Percentiles rank a stretch among this genome's conserved stretches.
Conservation (phyloP, 53 echinoderm and acorn worm species). For the Henricia sp. region DNA sequence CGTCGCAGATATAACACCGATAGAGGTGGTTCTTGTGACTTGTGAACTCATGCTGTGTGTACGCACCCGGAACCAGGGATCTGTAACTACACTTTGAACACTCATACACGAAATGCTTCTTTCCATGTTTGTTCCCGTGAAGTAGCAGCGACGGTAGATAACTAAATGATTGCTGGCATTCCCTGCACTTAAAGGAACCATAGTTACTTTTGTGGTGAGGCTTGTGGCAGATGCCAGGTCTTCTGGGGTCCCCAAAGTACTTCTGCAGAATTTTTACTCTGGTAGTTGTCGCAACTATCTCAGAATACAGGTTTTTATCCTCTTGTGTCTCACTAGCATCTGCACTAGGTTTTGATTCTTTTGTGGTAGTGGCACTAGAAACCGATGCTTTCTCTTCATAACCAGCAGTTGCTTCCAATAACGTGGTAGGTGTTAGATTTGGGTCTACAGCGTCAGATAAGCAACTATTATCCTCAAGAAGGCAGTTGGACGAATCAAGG, state of each 20-base stretch:
- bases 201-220: constrained; percentile 38
- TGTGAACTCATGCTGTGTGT: constrained; percentile 34
- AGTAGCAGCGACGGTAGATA: constrained; percentile 44
- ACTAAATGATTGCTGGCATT: constrained; percentile 24
- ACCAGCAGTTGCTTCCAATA: no score
- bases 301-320: constrained; percentile 19
- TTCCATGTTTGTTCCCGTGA: constrained; percentile 30
- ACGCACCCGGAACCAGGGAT: constrained; percentile 37
- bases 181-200: constrained; percentile 44
- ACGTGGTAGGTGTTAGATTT: neutral
- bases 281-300: constrained; percentile 37
- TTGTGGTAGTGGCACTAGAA: no score
- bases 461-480: neutral
- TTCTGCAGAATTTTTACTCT: constrained; percentile 49
- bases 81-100: constrained; percentile 48
- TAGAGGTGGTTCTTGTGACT: constrained; percentile 22
- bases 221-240: constrained; percentile 29
- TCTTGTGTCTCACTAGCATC: neutral
- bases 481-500: neutral
- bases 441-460: neutral
- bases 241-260: constrained; percentile 44
- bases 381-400: no score
- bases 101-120: constrained; percentile 27
- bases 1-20: constrained; percentile 12
- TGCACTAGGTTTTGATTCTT: neutral